Evolutionary conservation across 2,888 invertebrate genomes (phyloP).

Genomic region (Philereme transversata): DNA sequence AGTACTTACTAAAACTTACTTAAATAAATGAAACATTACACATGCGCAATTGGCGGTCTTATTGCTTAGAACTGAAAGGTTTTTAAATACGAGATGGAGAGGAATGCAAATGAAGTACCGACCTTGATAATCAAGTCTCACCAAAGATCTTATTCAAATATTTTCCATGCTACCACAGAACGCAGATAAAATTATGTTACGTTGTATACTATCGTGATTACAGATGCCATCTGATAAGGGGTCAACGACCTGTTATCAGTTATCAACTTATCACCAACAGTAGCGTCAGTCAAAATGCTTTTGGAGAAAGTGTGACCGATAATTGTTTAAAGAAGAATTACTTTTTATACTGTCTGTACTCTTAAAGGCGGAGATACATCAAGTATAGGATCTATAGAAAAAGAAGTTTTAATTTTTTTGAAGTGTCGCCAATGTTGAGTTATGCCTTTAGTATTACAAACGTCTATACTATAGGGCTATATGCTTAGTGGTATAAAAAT

Average conservation of each 20-base stretch:
- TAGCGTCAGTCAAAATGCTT: slow-evolving; percentile 17
- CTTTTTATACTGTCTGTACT: slow-evolving; percentile 4
- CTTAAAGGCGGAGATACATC: slow-evolving; percentile 6
- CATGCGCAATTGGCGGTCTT: too few relatives aligned
- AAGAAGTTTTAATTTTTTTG: too few relatives aligned
- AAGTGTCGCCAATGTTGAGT: too few relatives aligned
- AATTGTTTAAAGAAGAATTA: slow-evolving; percentile 16
- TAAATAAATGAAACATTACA: too few relatives aligned
- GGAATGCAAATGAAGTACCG: background rate
- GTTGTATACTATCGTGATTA: slow-evolving; percentile 24
- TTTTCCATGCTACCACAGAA: slow-evolving; percentile 1
- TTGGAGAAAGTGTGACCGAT: slow-evolving; percentile 17
- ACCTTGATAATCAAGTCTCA: slow-evolving; percentile 28
- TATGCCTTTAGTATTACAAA: too few relatives aligned
- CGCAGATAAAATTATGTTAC: slow-evolving; percentile 14
- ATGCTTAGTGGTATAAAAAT: too few relatives aligned
- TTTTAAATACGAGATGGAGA: too few relatives aligned
- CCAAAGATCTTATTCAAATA: slow-evolving; percentile 20
- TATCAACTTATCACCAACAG: slow-evolving; percentile 5
- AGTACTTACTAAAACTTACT: too few relatives aligned
- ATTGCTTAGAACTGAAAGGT: too few relatives aligned
- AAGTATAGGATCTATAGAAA: too few relatives aligned
- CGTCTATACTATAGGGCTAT: too few relatives aligned
- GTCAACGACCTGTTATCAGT: slow-evolving; percentile 43
- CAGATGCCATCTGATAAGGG: slow-evolving; percentile 35